phyloP scores from a whole-genome alignment of 2,888 invertebrate species.

The Sphaeridia pumilis region DNA sequence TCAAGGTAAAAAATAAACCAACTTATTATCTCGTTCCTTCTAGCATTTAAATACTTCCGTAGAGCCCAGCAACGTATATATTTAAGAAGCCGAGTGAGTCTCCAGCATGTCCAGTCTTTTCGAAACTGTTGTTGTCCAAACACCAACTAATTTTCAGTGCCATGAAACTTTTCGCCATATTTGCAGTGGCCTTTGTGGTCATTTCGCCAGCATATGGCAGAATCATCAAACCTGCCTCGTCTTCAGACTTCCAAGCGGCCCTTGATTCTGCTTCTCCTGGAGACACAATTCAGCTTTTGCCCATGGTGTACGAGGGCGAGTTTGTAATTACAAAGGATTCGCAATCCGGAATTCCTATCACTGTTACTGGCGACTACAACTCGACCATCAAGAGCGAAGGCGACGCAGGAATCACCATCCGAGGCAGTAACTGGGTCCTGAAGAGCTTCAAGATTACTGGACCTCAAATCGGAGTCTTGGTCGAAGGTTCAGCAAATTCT shows the following conservation, averaged over 20 bases:
- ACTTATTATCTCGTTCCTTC: too few relatives aligned
- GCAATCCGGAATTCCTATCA: conserved; percentile 21
- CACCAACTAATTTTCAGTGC: too few relatives aligned
- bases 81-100: too few relatives aligned
- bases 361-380: conserved; percentile 29
- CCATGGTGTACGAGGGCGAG: conserved; percentile 26
- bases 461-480: conserved; percentile 26
- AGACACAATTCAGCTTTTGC: conserved; percentile 30
- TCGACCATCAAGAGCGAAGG: conserved; percentile 32
- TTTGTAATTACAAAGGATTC: conserved; percentile 26
- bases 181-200: too few relatives aligned
- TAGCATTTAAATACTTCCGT: too few relatives aligned
- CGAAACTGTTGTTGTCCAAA: too few relatives aligned
- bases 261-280: conserved; percentile 28
- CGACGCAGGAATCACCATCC: conserved; percentile 23
- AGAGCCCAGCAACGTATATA: too few relatives aligned
- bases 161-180: too few relatives aligned
- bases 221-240: conserved; percentile 17
- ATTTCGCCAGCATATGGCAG: neutral
- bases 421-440: conserved; percentile 29
- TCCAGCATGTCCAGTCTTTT: too few relatives aligned
- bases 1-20: too few relatives aligned
- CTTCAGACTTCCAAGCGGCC: conserved; percentile 27
- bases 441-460: conserved; percentile 31
- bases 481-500: conserved; percentile 26